These are phyloP conservation scores for Prionailurus viverrinus DNA, from an alignment of 2,113 vertebrate genomes.

Conservation along the genomic window DNA sequence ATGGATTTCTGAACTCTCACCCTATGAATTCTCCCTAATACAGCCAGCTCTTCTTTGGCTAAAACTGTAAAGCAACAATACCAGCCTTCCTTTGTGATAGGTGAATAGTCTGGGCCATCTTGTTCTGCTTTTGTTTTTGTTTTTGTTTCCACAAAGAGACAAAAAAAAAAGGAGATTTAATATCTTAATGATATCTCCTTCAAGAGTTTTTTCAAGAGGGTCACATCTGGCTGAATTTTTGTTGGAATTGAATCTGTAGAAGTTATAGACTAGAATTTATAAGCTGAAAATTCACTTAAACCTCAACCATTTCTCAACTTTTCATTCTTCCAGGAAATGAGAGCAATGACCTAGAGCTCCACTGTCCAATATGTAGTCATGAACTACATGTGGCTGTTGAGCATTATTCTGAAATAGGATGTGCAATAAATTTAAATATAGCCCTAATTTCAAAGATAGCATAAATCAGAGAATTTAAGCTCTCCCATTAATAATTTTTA, in stretches of 20 bases:
- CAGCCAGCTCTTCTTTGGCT: not conserved
- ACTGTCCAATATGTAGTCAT: fast-evolving
- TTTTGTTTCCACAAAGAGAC: not conserved
- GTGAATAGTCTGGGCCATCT: not conserved
- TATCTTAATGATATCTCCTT: not conserved
- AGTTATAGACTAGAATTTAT: not conserved
- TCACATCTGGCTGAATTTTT: not conserved
- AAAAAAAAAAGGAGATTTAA: not conserved
- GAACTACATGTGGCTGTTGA: not conserved
- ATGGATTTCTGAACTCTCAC: not conserved
- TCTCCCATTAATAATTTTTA: not conserved
- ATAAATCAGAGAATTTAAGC: not conserved
- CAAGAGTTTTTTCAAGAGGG: not conserved
- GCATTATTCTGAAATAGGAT: not conserved
- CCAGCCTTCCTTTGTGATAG: not conserved
- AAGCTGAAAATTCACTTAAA: not conserved
- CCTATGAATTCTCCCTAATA: not conserved
- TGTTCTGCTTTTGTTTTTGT: too few relatives aligned
- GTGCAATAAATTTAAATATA: not conserved
- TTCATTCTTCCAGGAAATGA: not conserved
- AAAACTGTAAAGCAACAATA: not conserved
- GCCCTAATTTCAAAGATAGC: not conserved
- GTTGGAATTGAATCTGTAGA: not conserved
- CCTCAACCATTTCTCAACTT: not conserved
- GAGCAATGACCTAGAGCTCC: not conserved